Percentiles rank a stretch among this genome's conserved stretches.
Evolutionary conservation across 2,113 vertebrate genomes (phyloP).

Genomic region (Panthera tigris): DNA sequence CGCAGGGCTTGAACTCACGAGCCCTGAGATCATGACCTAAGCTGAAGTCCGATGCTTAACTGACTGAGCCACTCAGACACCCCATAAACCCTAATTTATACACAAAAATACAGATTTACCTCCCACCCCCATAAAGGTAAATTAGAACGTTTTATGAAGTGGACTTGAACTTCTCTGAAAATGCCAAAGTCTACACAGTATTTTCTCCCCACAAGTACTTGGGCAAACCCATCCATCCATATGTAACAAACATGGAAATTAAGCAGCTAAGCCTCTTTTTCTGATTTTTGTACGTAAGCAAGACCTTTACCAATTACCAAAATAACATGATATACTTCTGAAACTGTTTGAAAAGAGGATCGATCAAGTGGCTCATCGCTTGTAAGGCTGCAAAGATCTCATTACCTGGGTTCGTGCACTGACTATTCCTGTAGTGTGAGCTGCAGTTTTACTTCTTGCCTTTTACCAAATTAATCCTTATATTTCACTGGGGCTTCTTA

Average conservation of each 20-base stretch:
- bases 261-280: neutral
- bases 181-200: neutral
- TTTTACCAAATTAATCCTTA: neutral
- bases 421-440: neutral
- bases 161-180: neutral
- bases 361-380: neutral
- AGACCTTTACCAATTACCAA: neutral
- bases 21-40: too few relatives aligned
- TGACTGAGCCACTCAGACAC: too few relatives aligned
- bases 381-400: neutral
- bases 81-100: neutral
- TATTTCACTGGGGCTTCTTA: neutral
- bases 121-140: neutral
- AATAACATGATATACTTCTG: conserved; percentile 46
- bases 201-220: neutral
- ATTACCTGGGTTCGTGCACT: neutral
- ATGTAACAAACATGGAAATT: neutral
- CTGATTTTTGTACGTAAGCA: neutral
- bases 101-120: neutral
- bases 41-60: too few relatives aligned
- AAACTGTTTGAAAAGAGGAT: conserved; percentile 33
- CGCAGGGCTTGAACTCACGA: too few relatives aligned
- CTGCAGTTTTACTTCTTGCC: neutral
- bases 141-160: neutral
- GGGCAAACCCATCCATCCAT: neutral